Conservation (phyloP, 2,888 invertebrate genomes). For the Nomada ferruginata region DNA sequence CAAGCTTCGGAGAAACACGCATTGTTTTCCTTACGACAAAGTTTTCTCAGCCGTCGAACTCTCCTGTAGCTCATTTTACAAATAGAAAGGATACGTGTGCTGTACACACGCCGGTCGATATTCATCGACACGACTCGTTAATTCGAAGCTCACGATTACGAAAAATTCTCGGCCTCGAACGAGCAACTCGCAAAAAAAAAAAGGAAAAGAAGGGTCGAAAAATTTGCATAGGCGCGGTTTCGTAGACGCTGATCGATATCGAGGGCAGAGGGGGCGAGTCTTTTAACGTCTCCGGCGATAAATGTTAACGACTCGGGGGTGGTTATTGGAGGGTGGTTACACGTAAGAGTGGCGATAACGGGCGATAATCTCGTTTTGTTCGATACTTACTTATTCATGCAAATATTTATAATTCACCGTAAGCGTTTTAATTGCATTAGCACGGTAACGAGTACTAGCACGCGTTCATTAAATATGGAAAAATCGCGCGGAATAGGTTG, state of each 20-base stretch:
- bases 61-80: background rate
- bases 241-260: constrained; percentile 44
- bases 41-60: background rate
- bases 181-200: background rate
- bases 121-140: too few species aligned
- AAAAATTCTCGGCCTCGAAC: too few species aligned
- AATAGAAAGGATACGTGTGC: background rate
- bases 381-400: constrained; percentile 62
- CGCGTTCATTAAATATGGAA: constrained; percentile 56
- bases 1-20: background rate
- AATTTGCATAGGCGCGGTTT: constrained; percentile 24
- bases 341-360: constrained; percentile 57
- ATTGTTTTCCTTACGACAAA: background rate
- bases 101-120: too few species aligned
- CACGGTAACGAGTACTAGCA: constrained; percentile 56
- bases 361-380: constrained; percentile 44
- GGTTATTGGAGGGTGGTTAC: constrained; percentile 35
- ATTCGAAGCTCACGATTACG: too few species aligned
- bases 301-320: constrained; percentile 36
- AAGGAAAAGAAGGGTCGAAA: too few species aligned
- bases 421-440: constrained; percentile 62
- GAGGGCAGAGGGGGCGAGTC: background rate
- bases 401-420: constrained; percentile 64
- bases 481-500: constrained; percentile 43
- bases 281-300: constrained; percentile 35